Evolutionary conservation across 2,888 invertebrate genomes (phyloP), one percentile per base, ranked within the genome.

Genomic region (Agrotis exclamationis): DNA sequence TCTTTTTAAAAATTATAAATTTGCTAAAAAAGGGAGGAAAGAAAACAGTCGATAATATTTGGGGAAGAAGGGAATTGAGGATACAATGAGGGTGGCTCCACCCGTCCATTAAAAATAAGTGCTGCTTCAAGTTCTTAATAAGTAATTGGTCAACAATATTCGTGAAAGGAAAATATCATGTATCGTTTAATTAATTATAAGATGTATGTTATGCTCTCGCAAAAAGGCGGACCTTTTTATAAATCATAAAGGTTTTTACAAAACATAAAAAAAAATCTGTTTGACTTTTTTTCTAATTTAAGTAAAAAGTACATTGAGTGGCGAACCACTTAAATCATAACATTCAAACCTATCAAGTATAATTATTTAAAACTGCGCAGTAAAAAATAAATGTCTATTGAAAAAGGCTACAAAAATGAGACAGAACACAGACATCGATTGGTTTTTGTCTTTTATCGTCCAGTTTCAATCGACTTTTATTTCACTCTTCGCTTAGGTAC

Each of bases 91-190:
- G 70, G 68, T 44, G 56, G n/a, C 39, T 16, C 67, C 57, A 39
- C 58, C 66, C 58, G 14, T 75, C 75, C 68, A 82, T 82, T 84
- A 82, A 80, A 76, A 82, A 47, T 80, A 74, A 84, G 74, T 80
- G 77, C 70, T 65, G 20, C 53, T 70, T 11, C 39, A 39, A 39
- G 39, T 39, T 39, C 59, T 77, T 72, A 79, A 62, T 76, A 56
- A 33, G 63, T 70, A 66, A 78, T 74, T 76, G 71, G 22, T 76
- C 48, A 68, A 66, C 45, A 67, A 67, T 51, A 51, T 65, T 65
- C 39, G 13, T 54, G 53, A 63, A 67, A 65, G 22, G n/a, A 70
- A 70, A 74, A 63, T 72, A 70, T 68, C 58, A 64, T 48, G 54
- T 59, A 57, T 53, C 62, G 53, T 57, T 58, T 20, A 45, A 33